Evolutionary conservation across 35 echinoderm and acorn worm genomes (phyloP), one percentile per base, ranked within the genome.

Genomic region (Ophioderma brevispina): DNA sequence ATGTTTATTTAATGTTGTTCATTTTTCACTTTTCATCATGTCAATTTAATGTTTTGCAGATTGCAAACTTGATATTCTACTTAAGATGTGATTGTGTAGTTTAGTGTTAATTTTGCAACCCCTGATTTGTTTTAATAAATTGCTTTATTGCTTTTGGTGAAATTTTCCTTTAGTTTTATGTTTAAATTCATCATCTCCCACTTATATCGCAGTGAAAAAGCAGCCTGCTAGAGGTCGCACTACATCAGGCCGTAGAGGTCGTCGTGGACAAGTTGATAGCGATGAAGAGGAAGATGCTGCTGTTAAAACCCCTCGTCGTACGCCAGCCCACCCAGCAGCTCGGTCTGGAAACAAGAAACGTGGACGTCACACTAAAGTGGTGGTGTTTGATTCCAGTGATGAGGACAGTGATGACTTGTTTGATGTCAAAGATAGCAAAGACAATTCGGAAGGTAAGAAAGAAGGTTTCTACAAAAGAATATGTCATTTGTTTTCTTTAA

Each of bases 331-430:
- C 31, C 91, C 3, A 55, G 40, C 77, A 33, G 79, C 37, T 93
- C 79, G 38, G 78, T 75, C 80, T 63, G 81, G 17, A 55, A 90
- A 35, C 64, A 80, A 15, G 87, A 82, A 0, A 78, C 75, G 31
- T 81, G 86, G 36, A 84, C 82, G n/a, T 50, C 91, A 30, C 84
- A 64, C 25, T 38, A 79, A 41, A 55, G 52, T 79, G 76, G 79
- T 96, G 32, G 86, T 86, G 1, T 96, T 96, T 33, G 59, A 70
- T 25, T 96, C 94, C 32, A 96, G 94, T 33, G 94, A 96, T 40
- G 94, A 96, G 81, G 94, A 96, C 55, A 90, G 87, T 76, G 90
- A 92, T 59, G 92, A 94, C 1, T 79, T 96, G 30, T 96, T 96
- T 87, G 85, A 28, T 39, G 86, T 79, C 0, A 25, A 64, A n/a